phyloP scores from a whole-genome alignment of 2,113 vertebrate genomes.

The Excalfactoria chinensis region DNA sequence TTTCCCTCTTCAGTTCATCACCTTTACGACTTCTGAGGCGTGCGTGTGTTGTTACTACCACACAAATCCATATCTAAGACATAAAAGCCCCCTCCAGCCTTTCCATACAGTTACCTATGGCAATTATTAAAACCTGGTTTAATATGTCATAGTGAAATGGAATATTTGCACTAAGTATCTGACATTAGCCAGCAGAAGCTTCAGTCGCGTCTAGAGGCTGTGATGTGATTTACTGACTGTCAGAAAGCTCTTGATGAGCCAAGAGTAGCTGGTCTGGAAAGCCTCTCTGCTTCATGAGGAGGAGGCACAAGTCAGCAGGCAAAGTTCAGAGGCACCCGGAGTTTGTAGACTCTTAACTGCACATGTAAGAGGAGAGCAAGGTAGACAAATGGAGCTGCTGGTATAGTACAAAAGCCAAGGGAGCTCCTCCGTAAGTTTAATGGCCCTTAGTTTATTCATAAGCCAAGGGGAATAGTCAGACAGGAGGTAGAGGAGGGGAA shows the following conservation, averaged over 20 bases:
- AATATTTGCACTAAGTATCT: constrained; percentile 18
- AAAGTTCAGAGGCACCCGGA: constrained; percentile 39
- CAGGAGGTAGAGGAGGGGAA: not conserved
- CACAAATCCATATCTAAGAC: constrained; percentile 2
- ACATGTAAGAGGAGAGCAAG: not conserved
- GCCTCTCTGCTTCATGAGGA: not conserved
- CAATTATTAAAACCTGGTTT: constrained; percentile 7
- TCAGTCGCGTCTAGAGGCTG: constrained; percentile 1
- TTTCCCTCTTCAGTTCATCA: not conserved
- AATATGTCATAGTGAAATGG: not conserved
- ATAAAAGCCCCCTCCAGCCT: not conserved
- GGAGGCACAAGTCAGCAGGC: not conserved
- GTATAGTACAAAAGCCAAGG: not conserved
- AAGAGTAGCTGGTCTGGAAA: not conserved
- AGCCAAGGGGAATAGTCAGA: not conserved
- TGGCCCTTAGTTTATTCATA: not conserved
- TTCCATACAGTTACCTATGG: not conserved
- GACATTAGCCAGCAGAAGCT: constrained; percentile 17
- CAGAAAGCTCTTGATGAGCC: constrained; percentile 12
- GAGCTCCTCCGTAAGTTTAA: not conserved
- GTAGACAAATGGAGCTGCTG: not conserved
- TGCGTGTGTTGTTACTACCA: not conserved
- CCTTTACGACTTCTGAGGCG: not conserved
- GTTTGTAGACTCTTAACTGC: not conserved
- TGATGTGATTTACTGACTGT: constrained; percentile 26